A percentile compares a stretch with the other conserved stretches of the same genome.
These are phyloP conservation scores for Danio aesculapii DNA, from an alignment of 2,797 vertebrate species.

Conservation along the genomic window DNA sequence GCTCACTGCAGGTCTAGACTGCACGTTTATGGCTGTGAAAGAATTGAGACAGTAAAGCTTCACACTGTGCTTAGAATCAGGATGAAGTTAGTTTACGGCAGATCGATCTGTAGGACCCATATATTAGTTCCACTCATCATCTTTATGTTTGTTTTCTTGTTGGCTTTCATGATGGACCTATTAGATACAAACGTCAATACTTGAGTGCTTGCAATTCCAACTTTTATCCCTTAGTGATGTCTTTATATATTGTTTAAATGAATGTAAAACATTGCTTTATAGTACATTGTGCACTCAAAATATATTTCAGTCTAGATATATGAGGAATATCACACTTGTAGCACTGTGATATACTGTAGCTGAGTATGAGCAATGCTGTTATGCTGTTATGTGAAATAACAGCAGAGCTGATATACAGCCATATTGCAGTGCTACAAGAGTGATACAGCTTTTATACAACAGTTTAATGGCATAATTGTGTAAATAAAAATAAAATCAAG, in stretches of 20 bases:
- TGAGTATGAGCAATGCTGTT: too few relatives aligned
- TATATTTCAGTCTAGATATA: background rate
- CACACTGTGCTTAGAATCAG: constrained; percentile 19
- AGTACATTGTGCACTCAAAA: background rate
- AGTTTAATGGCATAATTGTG: too few relatives aligned
- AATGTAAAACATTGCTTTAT: background rate
- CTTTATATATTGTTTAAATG: background rate
- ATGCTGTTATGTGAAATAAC: too few relatives aligned
- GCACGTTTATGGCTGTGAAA: background rate
- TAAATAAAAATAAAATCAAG: too few relatives aligned
- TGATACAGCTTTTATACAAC: too few relatives aligned
- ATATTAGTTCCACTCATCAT: constrained; percentile 17
- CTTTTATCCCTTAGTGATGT: background rate
- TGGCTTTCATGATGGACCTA: background rate
- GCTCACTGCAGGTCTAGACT: background rate
- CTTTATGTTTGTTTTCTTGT: constrained; percentile 3
- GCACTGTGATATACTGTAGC: too few relatives aligned
- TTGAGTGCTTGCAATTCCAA: background rate
- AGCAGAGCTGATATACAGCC: too few relatives aligned
- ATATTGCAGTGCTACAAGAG: too few relatives aligned
- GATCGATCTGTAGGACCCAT: constrained; percentile 8
- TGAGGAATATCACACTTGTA: too few relatives aligned
- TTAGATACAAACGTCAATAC: background rate
- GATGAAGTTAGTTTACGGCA: constrained; percentile 12
- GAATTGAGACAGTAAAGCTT: constrained; percentile 3